These are phyloP conservation scores for Zeugodacus cucurbitae DNA, from an alignment of 1,140 invertebrate genomes.

Conservation along the genomic window DNA sequence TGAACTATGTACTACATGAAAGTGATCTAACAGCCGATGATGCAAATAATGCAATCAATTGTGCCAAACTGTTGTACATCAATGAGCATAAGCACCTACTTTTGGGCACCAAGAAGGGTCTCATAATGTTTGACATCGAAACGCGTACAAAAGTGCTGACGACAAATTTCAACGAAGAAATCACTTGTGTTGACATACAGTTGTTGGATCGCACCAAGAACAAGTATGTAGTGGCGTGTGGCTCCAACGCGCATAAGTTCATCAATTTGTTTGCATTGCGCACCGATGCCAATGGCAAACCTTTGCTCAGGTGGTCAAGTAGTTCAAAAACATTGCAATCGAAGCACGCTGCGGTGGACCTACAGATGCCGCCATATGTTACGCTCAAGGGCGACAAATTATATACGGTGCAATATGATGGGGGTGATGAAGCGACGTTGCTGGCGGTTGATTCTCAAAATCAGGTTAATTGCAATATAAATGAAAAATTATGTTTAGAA, in stretches of 20 bases:
- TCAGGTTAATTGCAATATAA: not conserved
- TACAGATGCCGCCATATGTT: conserved; percentile 10
- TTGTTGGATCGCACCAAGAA: conserved; percentile 47
- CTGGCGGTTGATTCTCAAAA: not conserved
- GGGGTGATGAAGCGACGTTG: not conserved
- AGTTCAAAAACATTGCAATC: not conserved
- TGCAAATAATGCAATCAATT: conserved; percentile 48
- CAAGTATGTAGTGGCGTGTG: conserved; percentile 58
- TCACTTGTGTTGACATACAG: conserved; percentile 58
- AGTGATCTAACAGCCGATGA: conserved; percentile 41
- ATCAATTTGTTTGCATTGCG: conserved; percentile 10
- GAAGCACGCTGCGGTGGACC: not conserved
- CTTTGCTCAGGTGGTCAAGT: not conserved
- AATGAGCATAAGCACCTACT: conserved; percentile 53
- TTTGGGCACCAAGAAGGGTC: conserved; percentile 55
- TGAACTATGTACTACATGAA: conserved; percentile 14
- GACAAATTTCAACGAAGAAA: conserved; percentile 60
- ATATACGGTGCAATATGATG: not conserved
- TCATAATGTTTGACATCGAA: conserved; percentile 55
- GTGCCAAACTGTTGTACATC: conserved; percentile 50
- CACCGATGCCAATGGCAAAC: not conserved
- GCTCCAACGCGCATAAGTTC: not conserved
- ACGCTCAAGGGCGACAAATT: not conserved
- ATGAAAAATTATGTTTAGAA: not conserved
- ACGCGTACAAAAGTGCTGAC: conserved; percentile 46